Conservation (phyloP, 2,888 invertebrate species). For the Pseudoips prasinana region DNA sequence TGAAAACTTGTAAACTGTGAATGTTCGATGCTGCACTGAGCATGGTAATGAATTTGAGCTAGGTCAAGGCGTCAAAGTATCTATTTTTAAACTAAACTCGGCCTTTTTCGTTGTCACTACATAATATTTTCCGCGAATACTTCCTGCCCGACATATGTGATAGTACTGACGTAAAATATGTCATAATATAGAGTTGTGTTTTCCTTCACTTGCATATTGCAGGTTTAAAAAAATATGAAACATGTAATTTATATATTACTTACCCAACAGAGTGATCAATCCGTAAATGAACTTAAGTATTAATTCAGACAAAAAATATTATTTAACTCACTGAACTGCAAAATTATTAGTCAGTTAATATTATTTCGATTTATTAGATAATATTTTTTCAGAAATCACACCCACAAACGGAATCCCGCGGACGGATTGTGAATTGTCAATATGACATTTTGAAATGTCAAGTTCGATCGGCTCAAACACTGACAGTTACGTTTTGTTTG, state of each 20-base stretch:
- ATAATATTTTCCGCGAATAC: conserved; percentile 2
- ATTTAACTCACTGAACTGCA: conserved; percentile 36
- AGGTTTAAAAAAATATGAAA: conserved; percentile 21
- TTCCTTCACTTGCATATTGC: conserved; percentile 41
- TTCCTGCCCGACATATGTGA: background rate
- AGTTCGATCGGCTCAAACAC: conserved; percentile 36
- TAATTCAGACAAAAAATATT: conserved; percentile 14
- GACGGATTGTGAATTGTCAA: conserved; percentile 40
- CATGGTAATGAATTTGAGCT: conserved; percentile 49
- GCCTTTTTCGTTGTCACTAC: conserved; percentile 31
- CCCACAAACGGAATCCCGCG: conserved; percentile 60
- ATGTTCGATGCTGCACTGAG: conserved; percentile 35
- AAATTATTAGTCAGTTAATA: conserved; percentile 11
- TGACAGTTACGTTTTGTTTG: conserved; percentile 17
- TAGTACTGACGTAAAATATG: conserved; percentile 30
- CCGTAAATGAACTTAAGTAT: conserved; percentile 35
- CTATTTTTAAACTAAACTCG: conserved; percentile 44
- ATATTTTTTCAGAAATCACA: conserved; percentile 41
- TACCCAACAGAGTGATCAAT: conserved; percentile 45
- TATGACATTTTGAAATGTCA: conserved; percentile 32
- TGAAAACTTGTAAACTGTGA: conserved; percentile 35
- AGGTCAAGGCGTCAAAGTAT: conserved; percentile 61
- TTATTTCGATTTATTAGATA: conserved; percentile 22
- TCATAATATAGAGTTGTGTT: conserved; percentile 15
- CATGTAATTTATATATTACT: conserved; percentile 35